Evolutionary conservation across 2,888 invertebrate genomes (phyloP).

Genomic region (Slavum lentiscoides): DNA sequence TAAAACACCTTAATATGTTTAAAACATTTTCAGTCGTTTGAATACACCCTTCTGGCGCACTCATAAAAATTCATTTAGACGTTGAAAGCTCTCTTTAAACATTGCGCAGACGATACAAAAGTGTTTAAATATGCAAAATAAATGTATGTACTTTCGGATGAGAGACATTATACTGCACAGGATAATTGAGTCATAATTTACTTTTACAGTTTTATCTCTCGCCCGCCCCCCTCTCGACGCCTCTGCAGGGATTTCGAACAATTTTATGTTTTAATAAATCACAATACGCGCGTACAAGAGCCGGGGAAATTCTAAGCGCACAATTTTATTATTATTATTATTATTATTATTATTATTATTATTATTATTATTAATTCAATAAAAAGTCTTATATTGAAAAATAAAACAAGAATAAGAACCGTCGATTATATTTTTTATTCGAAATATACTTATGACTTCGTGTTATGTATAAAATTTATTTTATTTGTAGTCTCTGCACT

Average conservation of each 20-base stretch:
- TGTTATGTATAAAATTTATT: too few relatives aligned
- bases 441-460: too few relatives aligned
- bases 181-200: constrained; percentile 47
- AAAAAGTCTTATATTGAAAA: neutral
- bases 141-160: constrained; percentile 22
- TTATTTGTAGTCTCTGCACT: too few relatives aligned
- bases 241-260: neutral
- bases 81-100: constrained; percentile 31
- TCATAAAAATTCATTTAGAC: constrained; percentile 36
- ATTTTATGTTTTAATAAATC: constrained; percentile 24
- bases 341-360: neutral
- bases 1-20: constrained; percentile 28
- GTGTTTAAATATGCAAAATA: constrained; percentile 43
- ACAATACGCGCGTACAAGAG: neutral
- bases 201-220: constrained; percentile 32
- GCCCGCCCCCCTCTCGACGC: too few relatives aligned
- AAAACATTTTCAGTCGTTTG: constrained; percentile 12
- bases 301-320: neutral
- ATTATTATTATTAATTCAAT: neutral
- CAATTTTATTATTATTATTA: neutral
- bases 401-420: too few relatives aligned
- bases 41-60: neutral
- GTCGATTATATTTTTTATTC: too few relatives aligned
- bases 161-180: constrained; percentile 19
- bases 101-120: constrained; percentile 24